phyloP scores from a whole-genome alignment of 1,140 invertebrate genomes.

The Vollenhovia emeryi region DNA sequence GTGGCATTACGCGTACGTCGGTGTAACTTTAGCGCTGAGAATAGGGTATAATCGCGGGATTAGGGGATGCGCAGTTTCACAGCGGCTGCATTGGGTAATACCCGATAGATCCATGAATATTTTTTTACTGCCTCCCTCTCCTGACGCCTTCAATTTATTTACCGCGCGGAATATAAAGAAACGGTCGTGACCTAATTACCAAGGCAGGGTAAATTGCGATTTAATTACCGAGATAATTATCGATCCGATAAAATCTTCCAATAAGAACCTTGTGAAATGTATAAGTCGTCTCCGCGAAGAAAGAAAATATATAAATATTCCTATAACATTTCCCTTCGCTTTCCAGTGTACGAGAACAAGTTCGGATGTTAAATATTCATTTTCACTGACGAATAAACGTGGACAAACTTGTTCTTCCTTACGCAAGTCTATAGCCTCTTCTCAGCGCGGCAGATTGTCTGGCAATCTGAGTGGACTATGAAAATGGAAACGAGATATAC shows the following conservation, averaged over 20 bases:
- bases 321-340: background rate
- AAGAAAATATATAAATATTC: constrained; percentile 10
- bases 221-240: background rate
- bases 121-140: background rate
- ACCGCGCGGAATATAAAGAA: background rate
- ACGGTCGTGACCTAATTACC: background rate
- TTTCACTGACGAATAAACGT: background rate
- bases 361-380: background rate
- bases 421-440: constrained; percentile 18
- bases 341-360: background rate
- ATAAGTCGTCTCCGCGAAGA: background rate
- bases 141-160: background rate
- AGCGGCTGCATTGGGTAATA: background rate
- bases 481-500: constrained; percentile 48
- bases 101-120: background rate
- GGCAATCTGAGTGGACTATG: constrained; percentile 40
- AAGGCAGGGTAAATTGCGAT: background rate
- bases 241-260: background rate
- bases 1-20: constrained; percentile 49
- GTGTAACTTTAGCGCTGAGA: constrained; percentile 55
- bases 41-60: constrained; percentile 44
- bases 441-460: constrained; percentile 47
- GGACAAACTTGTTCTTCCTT: background rate
- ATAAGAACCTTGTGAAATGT: background rate
- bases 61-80: background rate